A percentile compares a stretch with the other conserved stretches of the same genome.
Conservation (phyloP, 37 sponge, comb jelly and placozoan species). For the Tethya wilhelma region DNA sequence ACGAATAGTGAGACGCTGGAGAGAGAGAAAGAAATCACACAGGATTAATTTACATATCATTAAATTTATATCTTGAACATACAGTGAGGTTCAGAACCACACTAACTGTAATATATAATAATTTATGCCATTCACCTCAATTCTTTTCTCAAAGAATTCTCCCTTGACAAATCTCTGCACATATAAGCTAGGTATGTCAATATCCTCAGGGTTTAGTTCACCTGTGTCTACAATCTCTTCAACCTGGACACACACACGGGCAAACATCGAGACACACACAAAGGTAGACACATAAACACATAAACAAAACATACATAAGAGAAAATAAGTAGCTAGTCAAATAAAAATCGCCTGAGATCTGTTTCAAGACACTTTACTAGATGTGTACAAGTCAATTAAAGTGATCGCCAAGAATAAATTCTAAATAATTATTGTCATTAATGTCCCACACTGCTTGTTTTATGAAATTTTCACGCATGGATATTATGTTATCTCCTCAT, state of each 20-base stretch:
- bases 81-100: background rate
- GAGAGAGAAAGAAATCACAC: background rate
- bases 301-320: background rate
- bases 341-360: no score
- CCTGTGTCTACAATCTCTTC: constrained; percentile 95
- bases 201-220: constrained; percentile 77
- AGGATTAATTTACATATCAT: background rate
- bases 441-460: no score
- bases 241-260: constrained; percentile 62
- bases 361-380: no score
- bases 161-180: constrained; percentile 85
- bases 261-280: constrained; percentile 13
- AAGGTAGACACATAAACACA: background rate
- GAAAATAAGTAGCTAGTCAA: no score
- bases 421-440: no score
- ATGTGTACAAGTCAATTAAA: background rate
- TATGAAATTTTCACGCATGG: no score
- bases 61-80: background rate
- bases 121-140: constrained; percentile 86
- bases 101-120: background rate
- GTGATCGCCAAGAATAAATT: background rate
- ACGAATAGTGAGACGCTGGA: constrained; percentile 37
- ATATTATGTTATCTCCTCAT: no score
- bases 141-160: constrained; percentile 79
- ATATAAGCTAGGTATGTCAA: constrained; percentile 88